Conservation (phyloP, 2,113 vertebrate species). For the Melanostigma gelatinosum region DNA sequence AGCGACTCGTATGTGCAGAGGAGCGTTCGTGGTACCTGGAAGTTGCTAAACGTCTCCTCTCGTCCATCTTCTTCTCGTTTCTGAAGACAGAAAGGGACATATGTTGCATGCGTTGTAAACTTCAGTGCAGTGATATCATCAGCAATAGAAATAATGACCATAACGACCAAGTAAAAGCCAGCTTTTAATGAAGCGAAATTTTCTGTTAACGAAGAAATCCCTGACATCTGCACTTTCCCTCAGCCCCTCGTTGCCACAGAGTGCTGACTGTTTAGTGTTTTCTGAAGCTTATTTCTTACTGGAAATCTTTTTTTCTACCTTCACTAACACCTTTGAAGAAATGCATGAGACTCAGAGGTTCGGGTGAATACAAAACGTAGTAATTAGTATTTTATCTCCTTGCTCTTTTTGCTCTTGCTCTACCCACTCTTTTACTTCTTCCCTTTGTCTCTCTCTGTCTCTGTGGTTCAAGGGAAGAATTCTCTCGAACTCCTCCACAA, state of each 20-base stretch:
- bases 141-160: neutral
- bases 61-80: neutral
- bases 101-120: neutral
- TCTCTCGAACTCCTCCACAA: constrained; percentile 55
- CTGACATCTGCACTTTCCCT: constrained; percentile 6
- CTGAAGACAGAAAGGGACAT: neutral
- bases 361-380: constrained; percentile 46
- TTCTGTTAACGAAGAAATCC: neutral
- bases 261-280: constrained; percentile 19
- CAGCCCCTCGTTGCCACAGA: neutral
- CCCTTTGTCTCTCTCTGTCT: constrained; percentile 30
- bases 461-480: constrained; percentile 49
- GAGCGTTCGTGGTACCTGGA: neutral
- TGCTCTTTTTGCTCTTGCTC: constrained; percentile 28
- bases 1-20: no score
- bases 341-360: constrained; percentile 28
- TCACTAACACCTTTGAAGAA: constrained; percentile 47
- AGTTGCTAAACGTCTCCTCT: neutral
- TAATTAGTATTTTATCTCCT: constrained; percentile 67
- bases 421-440: constrained; percentile 16
- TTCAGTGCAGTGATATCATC: neutral
- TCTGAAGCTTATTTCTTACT: constrained; percentile 18
- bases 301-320: constrained; percentile 7
- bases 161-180: neutral
- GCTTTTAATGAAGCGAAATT: neutral